Evolutionary conservation across 2,113 vertebrate genomes (phyloP), one percentile per base, ranked within the genome.

Genomic region (Nasalis larvatus): DNA sequence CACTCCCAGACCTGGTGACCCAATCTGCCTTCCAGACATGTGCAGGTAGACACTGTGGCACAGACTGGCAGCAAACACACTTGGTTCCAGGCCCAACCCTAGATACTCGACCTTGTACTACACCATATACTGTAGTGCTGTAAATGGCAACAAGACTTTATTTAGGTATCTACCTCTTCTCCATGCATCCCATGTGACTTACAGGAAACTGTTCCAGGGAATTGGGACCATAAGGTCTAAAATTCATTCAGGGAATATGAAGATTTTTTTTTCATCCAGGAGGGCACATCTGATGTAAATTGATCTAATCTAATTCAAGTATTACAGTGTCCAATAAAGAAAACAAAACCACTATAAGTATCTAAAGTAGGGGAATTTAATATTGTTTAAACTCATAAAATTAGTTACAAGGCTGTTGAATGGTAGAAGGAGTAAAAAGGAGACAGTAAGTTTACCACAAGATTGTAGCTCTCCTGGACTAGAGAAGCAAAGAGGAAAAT

Each of bases 241-340:
- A 95, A 84, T 20, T 37, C 18, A 47, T 49, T 80, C 21, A 18
- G 18, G 40, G 18, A 69, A 25, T 66, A 49, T 37, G 23, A 82
- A 6, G 7, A 23, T 35, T 77, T 76, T 73, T 83, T 74, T 80
- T 74, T 74, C 18, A 37, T 71, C 18, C 9, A 58, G n/a, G 32
- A 45, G 10, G 25, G 40, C n/a, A 25, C 8, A 83, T 58, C 45
- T 60, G 76, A 37, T 17, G 42, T 93, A 66, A 93, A 85, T 17
- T 37, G 37, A 58, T 37, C 52, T 95, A 73, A 95, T 84, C 42
- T 80, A 92, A 89, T 92, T 71, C 30, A 89, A 49, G 16, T 40
- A 16, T 88, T 69, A 49, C 23, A 80, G 21, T 47, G 9, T 76
- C 13, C 47, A 13, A 21, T 56, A 68, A 40, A 78, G 35, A 54